A percentile compares a stretch with the other conserved stretches of the same genome.
phyloP scores from a whole-genome alignment of 2,888 invertebrate genomes.

The Euzophera pinguis region DNA sequence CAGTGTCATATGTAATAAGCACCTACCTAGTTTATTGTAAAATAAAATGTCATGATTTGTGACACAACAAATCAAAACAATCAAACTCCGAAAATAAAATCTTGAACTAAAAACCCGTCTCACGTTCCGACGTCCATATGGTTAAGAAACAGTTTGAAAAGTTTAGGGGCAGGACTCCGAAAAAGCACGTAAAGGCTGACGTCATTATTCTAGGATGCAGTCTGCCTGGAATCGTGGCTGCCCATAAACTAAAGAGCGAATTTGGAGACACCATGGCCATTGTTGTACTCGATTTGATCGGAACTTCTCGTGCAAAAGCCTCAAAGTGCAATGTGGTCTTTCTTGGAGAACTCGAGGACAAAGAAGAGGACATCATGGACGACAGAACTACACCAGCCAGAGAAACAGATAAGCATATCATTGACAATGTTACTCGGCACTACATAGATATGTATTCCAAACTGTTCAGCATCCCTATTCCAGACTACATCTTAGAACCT shows the following conservation, averaged over 20 bases:
- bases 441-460: slow-evolving; percentile 49
- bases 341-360: slow-evolving; percentile 17
- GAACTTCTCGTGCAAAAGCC: slow-evolving; percentile 13
- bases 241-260: slow-evolving; percentile 61
- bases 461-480: slow-evolving; percentile 55
- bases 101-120: neutral
- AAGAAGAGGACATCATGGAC: neutral
- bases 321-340: slow-evolving; percentile 53
- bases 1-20: too few species aligned
- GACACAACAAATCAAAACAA: neutral
- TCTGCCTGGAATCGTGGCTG: slow-evolving; percentile 65
- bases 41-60: too few species aligned
- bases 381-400: slow-evolving; percentile 17
- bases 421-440: slow-evolving; percentile 45
- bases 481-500: slow-evolving; percentile 47
- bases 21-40: too few species aligned
- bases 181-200: slow-evolving; percentile 52
- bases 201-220: slow-evolving; percentile 68
- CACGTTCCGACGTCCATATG: slow-evolving; percentile 21
- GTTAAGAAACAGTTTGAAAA: slow-evolving; percentile 21
- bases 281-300: slow-evolving; percentile 54
- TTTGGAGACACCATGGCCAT: slow-evolving; percentile 66
- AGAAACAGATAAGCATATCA: slow-evolving; percentile 23
- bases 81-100: neutral
- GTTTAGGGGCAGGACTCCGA: slow-evolving; percentile 14